A percentile compares a stretch with the other conserved stretches of the same genome.
phyloP scores from a whole-genome alignment of 1,140 invertebrate genomes.

The Caenorhabditis latens region DNA sequence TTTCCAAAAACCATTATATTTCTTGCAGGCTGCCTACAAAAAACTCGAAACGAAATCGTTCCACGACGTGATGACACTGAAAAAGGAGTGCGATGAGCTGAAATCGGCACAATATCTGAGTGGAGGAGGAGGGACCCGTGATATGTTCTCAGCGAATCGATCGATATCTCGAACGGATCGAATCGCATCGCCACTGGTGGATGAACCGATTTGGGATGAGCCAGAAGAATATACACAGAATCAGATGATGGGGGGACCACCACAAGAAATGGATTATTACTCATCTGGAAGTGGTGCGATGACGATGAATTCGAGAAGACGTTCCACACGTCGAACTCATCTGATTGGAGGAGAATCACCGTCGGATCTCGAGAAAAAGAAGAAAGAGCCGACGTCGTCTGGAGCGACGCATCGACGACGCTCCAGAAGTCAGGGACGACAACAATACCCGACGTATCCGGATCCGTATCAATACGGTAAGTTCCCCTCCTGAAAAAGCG shows the following conservation, averaged over 20 bases:
- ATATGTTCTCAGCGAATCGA: background rate
- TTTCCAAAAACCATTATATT: no score
- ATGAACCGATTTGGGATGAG: conserved; percentile 44
- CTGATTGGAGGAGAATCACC: conserved; percentile 10
- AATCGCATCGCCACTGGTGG: background rate
- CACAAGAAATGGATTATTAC: background rate
- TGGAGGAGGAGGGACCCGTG: background rate
- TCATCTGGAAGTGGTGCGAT: background rate
- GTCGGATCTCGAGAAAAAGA: conserved; percentile 24
- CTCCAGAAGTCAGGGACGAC: conserved; percentile 20
- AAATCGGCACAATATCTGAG: background rate
- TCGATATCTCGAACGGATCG: background rate
- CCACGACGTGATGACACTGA: conserved; percentile 2
- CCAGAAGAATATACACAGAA: background rate
- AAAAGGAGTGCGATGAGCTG: background rate
- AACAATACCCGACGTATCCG: background rate
- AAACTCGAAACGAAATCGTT: background rate
- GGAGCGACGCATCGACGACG: background rate
- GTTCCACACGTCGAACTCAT: background rate
- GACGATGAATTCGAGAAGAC: background rate
- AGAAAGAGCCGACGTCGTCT: background rate
- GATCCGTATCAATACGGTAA: background rate
- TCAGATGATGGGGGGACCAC: background rate
- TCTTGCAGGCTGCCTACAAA: background rate
- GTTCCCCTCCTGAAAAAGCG: no score